These are phyloP conservation scores for Ramphastos sulfuratus DNA, from an alignment of 2,113 vertebrate genomes.

Conservation along the genomic window DNA sequence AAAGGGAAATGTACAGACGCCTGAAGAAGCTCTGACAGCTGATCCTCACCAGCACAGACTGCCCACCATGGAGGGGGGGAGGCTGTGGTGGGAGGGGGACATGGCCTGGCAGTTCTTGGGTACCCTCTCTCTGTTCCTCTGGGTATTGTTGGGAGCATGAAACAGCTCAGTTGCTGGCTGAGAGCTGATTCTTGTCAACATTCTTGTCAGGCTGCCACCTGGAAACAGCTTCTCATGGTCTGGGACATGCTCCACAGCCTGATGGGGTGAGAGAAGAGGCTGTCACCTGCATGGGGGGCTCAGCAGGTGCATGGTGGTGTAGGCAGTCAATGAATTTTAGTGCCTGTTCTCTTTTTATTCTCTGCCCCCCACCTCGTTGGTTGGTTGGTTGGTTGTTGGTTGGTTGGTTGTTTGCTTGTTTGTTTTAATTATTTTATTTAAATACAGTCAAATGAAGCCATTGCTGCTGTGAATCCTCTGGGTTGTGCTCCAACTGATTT, in stretches of 20 bases:
- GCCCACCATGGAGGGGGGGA: background rate
- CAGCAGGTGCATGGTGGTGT: background rate
- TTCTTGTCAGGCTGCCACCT: background rate
- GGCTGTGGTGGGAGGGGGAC: background rate
- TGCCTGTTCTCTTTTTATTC: background rate
- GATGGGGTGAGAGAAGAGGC: background rate
- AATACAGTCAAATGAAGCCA: constrained; percentile 48
- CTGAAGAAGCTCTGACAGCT: constrained; percentile 88
- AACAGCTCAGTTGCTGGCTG: background rate
- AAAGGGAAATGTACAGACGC: constrained; percentile 92
- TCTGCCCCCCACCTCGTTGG: too few species aligned
- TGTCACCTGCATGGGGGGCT: rapidly evolving
- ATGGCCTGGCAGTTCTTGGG: background rate
- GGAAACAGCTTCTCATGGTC: background rate
- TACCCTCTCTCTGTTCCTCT: background rate
- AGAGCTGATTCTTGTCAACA: background rate
- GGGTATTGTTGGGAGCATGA: background rate
- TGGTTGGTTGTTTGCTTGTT: too few species aligned
- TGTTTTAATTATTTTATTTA: constrained; percentile 44
- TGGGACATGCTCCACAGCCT: background rate
- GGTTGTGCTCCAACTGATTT: background rate
- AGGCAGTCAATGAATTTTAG: background rate
- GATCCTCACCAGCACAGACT: background rate
- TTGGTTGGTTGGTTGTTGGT: too few species aligned
- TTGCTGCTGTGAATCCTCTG: background rate